Base-by-base conservation (phyloP, 2,888 invertebrate genomes). In the Fabriciana adippe region DNA sequence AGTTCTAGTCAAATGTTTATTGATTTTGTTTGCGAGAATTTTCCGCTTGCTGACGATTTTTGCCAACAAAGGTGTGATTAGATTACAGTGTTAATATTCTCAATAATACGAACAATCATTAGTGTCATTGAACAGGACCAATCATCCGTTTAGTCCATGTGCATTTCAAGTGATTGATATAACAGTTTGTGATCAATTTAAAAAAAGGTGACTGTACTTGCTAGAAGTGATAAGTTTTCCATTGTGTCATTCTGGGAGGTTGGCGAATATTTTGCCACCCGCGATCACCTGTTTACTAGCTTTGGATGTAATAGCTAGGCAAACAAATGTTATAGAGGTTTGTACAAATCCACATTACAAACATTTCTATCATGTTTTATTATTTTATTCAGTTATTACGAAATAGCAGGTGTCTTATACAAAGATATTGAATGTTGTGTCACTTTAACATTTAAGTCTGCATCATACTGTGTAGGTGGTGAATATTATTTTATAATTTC, bases 291-390 rank as follows among this genome's bases (percentile, higher is more conserved):
- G 80, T 82, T 81, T 59, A 63, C 68, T 66, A 53, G 83, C 84
- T 85, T 85, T 86, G 86, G 86, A 88, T 65, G 56, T 55, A 47
- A 57, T 65, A 65, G 47, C 64, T 26, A 18, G 18, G 18, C 87
- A 86, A 87, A 86, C 87, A 86, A 91, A 92, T 92, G 91, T 86
- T 90, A 86, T 90, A 89, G 71, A 90, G 90, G 91, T 91, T 83
- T 74, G 87, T 79, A 74, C 73, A 75, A 71, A 71, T 78, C 74
- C 76, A 75, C 73, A 73, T 76, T 72, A 73, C 71, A 67, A 74
- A 70, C 68, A 73, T 11, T 59, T 45, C 26, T 47, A 47, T 64
- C 45, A 51, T 68, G 35, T 41, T 41, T 62, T 64, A 21, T 18
- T 62, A 59, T 64, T 66, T 55, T 18, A 59, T 66, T 15, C 61